Conservation (phyloP, 2,888 invertebrate species). For the Drosophila setosimentum region DNA sequence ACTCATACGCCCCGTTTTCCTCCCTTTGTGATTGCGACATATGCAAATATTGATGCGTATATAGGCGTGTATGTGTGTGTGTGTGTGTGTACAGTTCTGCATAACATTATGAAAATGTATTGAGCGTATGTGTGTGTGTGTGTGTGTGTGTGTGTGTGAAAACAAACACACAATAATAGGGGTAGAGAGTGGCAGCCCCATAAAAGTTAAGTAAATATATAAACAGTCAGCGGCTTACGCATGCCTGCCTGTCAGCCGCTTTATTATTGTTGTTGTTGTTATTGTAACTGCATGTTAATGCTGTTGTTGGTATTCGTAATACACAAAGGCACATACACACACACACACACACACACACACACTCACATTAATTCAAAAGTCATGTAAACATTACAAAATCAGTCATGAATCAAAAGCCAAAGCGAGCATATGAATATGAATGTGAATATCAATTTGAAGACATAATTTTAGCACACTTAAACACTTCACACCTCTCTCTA, state of each 20-base stretch:
- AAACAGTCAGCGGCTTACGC: constrained; percentile 71
- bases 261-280: constrained; percentile 48
- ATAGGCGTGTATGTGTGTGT: constrained; percentile 5
- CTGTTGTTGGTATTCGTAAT: constrained; percentile 72
- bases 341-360: constrained; percentile 8
- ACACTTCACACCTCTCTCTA: not conserved
- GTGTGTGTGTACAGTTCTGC: constrained; percentile 46
- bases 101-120: constrained; percentile 65
- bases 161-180: constrained; percentile 41
- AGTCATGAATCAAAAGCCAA: constrained; percentile 9
- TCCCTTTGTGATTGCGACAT: constrained; percentile 70
- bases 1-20: constrained; percentile 33
- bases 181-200: constrained; percentile 12
- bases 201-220: constrained; percentile 80
- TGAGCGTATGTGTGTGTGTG: constrained; percentile 31
- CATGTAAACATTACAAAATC: constrained; percentile 6
- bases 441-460: constrained; percentile 42
- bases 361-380: constrained; percentile 35
- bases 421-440: constrained; percentile 44
- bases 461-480: constrained; percentile 16
- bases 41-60: constrained; percentile 71
- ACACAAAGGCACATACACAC: constrained; percentile 13
- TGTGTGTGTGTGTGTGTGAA: constrained; percentile 35
- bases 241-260: constrained; percentile 62
- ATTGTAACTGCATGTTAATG: constrained; percentile 64